Conservation (phyloP, 2,113 vertebrate species). For the Glareola pratincola region DNA sequence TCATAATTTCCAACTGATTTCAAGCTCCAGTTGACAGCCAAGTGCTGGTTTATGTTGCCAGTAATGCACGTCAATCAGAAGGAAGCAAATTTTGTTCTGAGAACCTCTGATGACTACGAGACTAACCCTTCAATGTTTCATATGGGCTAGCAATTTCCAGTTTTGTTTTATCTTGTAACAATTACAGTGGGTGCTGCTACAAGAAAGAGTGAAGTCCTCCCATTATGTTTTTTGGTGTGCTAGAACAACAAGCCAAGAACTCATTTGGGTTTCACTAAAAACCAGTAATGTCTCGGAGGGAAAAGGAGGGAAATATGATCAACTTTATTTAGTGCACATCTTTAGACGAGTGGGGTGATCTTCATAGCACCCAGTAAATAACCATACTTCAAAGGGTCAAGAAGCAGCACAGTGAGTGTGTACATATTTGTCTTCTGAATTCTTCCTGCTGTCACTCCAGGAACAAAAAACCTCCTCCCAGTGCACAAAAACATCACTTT, state of each 20-base stretch:
- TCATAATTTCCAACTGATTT: neutral
- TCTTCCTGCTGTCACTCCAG: neutral
- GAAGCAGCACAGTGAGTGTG: rapidly evolving
- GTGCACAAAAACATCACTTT: neutral
- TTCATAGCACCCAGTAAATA: neutral
- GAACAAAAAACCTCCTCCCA: neutral
- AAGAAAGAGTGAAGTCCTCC: neutral
- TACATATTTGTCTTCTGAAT: neutral
- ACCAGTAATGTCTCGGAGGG: rapidly evolving
- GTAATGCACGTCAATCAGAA: neutral
- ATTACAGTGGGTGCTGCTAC: neutral
- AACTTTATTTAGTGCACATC: neutral
- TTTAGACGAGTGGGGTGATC: neutral
- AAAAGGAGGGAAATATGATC: neutral
- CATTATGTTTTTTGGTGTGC: neutral
- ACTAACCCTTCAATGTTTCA: neutral
- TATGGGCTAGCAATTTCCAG: neutral
- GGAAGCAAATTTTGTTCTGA: neutral
- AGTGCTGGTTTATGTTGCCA: neutral
- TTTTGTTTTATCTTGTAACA: neutral
- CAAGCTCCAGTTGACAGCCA: neutral
- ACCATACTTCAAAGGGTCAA: neutral
- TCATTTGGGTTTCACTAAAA: neutral
- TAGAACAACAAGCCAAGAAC: neutral
- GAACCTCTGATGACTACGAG: neutral